Percentiles rank a stretch among this genome's conserved stretches.
Evolutionary conservation across 2,888 invertebrate species (phyloP).

Genomic region (Eilema griseolum): DNA sequence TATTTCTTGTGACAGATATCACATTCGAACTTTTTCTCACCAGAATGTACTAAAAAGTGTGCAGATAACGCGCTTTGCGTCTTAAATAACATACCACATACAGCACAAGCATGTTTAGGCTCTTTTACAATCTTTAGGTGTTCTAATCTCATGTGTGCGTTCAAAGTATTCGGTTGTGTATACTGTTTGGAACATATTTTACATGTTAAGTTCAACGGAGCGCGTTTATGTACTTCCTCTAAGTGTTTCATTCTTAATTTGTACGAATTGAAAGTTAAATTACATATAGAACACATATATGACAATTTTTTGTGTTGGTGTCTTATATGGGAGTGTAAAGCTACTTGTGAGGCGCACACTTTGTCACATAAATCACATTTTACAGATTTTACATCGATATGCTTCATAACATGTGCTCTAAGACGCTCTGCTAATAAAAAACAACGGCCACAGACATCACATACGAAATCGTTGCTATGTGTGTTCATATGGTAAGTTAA

Average conservation of each 20-base stretch:
- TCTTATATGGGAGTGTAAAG: conserved; percentile 52
- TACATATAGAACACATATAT: conserved; percentile 47
- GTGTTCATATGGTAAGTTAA: conserved; percentile 74
- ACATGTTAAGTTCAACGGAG: conserved; percentile 43
- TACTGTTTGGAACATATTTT: conserved; percentile 47
- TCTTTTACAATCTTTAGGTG: conserved; percentile 38
- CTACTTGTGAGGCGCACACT: conserved; percentile 31
- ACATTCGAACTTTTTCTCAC: conserved; percentile 72
- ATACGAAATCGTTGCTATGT: conserved; percentile 73
- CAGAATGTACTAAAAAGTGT: conserved; percentile 42
- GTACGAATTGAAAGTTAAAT: conserved; percentile 35
- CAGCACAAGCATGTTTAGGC: conserved; percentile 31
- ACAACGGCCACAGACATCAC: conserved; percentile 75
- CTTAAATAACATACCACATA: conserved; percentile 41
- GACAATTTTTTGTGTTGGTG: conserved; percentile 61
- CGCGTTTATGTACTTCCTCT: conserved; percentile 43
- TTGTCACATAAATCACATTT: conserved; percentile 47
- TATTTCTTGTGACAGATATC: conserved; percentile 69
- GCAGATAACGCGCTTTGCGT: conserved; percentile 22
- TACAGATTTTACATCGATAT: conserved; percentile 25
- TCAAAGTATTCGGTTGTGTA: conserved; percentile 29
- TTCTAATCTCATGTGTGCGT: conserved; percentile 39
- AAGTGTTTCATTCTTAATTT: conserved; percentile 38
- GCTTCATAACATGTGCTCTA: conserved; percentile 38
- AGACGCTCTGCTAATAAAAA: conserved; percentile 59